These are phyloP conservation scores for Phyllostomus hastatus DNA, from an alignment of 2,113 vertebrate species.

Conservation along the genomic window DNA sequence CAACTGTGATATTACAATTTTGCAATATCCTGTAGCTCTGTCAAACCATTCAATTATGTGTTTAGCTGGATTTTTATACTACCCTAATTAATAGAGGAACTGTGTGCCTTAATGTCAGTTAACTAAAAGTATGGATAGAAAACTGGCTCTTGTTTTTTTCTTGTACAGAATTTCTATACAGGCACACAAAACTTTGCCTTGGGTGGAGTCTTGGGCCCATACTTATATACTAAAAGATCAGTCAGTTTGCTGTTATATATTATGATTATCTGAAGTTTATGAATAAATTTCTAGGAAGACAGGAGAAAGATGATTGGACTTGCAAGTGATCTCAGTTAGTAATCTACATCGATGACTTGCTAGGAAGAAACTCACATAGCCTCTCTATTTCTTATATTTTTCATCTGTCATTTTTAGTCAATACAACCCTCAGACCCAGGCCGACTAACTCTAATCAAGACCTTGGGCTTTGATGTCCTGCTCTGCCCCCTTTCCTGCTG, in stretches of 20 bases:
- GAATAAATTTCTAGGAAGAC: not conserved
- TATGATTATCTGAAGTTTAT: not conserved
- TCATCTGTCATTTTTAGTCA: not conserved
- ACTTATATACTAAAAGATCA: not conserved
- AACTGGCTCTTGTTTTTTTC: not conserved
- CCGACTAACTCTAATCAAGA: rapidly evolving
- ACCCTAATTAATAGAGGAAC: not conserved
- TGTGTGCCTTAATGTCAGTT: not conserved
- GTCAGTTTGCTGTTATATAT: not conserved
- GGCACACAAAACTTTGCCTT: not conserved
- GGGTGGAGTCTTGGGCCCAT: not conserved
- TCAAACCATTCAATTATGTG: not conserved
- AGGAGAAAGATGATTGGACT: not conserved
- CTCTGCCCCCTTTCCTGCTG: not conserved
- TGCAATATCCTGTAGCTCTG: not conserved
- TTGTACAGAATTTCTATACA: not conserved
- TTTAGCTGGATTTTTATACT: not conserved
- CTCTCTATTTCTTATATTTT: not conserved
- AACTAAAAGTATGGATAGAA: not conserved
- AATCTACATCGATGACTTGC: not conserved
- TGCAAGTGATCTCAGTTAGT: not conserved
- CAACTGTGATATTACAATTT: not conserved
- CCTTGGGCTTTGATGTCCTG: not conserved
- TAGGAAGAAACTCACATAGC: not conserved
- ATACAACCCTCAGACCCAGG: not conserved